phyloP scores from a whole-genome alignment of 1,140 invertebrate genomes.

The Thereuonema tuberculata region DNA sequence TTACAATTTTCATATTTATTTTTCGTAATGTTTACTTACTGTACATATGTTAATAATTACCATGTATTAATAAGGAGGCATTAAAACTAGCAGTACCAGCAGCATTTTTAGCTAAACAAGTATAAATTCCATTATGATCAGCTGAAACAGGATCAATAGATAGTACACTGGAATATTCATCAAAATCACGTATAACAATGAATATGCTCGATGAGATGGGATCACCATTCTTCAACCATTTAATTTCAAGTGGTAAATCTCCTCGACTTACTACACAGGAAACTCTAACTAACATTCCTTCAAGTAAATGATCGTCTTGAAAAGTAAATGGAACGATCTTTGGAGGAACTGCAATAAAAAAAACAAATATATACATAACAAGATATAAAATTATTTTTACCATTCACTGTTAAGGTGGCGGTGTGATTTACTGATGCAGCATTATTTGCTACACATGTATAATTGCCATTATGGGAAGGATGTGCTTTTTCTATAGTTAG shows the following conservation, averaged over 20 bases:
- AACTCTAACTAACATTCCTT: neutral
- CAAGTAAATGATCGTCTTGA: neutral
- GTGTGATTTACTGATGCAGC: conserved; percentile 25
- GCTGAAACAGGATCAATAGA: neutral
- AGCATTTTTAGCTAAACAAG: neutral
- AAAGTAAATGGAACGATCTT: neutral
- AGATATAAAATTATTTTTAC: neutral
- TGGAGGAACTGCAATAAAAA: neutral
- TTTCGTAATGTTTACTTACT: too few species aligned
- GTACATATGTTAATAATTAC: neutral
- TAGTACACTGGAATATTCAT: conserved; percentile 2
- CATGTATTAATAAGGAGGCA: neutral
- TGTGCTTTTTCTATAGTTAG: conserved; percentile 29
- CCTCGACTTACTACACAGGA: neutral
- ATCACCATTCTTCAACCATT: neutral
- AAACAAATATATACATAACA: neutral
- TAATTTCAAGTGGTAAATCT: neutral
- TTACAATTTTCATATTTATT: too few species aligned
- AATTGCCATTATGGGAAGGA: conserved; percentile 24
- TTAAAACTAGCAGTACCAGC: neutral
- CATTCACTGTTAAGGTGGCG: conserved; percentile 28
- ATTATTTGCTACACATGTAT: conserved; percentile 22
- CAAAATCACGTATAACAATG: neutral
- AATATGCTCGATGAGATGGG: neutral
- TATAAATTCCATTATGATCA: neutral